A percentile compares a stretch with the other conserved stretches of the same genome.
Conservation (phyloP, 2,888 invertebrate species). For the Dynastes hyllus region DNA sequence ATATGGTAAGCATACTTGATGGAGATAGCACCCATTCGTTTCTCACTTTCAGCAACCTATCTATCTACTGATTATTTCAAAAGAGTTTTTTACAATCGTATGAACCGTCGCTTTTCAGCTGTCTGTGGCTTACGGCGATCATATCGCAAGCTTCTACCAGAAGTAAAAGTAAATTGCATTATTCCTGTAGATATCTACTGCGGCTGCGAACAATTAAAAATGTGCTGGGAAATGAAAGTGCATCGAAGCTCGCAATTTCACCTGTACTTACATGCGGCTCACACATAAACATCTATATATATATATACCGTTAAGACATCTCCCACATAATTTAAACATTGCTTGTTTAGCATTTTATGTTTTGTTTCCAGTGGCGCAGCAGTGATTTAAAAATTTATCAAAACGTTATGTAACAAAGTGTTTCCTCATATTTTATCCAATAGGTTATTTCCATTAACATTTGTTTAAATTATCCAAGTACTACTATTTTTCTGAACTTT, state of each 20-base stretch:
- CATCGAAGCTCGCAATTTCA: slow-evolving; percentile 40
- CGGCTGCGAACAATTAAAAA: slow-evolving; percentile 38
- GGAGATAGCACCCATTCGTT: background rate
- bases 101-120: slow-evolving; percentile 4
- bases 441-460: no score
- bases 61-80: background rate
- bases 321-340: slow-evolving; percentile 39
- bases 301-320: slow-evolving; percentile 1
- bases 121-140: slow-evolving; percentile 18
- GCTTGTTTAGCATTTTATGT: background rate
- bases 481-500: no score
- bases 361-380: background rate
- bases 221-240: slow-evolving; percentile 45
- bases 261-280: slow-evolving; percentile 30
- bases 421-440: no score
- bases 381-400: no score
- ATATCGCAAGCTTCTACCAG: slow-evolving; percentile 14
- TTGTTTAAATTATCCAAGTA: no score
- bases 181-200: slow-evolving; percentile 13
- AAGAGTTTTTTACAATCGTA: background rate
- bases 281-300: background rate
- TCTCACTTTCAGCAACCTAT: background rate
- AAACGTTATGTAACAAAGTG: no score
- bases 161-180: slow-evolving; percentile 39
- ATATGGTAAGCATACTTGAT: no score